Percentiles rank a stretch among this genome's conserved stretches.
Conservation (phyloP, 2,888 invertebrate genomes). For the Meta bourneti region DNA sequence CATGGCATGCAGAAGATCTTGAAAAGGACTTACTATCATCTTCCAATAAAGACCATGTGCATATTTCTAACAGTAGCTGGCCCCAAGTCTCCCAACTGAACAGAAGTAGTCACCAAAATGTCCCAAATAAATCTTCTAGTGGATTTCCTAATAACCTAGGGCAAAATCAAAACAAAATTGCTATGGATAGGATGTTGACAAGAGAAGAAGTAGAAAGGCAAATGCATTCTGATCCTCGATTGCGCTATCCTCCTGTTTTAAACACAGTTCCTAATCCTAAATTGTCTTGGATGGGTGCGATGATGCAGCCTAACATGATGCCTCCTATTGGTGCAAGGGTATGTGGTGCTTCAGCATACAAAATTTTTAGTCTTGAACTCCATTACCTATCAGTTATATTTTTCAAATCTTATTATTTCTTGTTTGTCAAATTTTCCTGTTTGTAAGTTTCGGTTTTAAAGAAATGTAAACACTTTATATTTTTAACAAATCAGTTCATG, state of each 20-base stretch:
- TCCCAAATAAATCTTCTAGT: neutral
- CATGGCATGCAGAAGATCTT: constrained; percentile 87
- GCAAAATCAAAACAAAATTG: constrained; percentile 44
- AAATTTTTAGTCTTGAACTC: constrained; percentile 6
- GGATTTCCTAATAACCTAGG: constrained; percentile 36
- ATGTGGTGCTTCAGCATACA: neutral
- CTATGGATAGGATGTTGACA: constrained; percentile 37
- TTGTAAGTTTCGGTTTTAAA: neutral
- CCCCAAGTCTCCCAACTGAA: constrained; percentile 43
- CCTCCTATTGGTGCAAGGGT: constrained; percentile 57
- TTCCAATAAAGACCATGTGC: constrained; percentile 77
- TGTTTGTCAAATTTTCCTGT: neutral
- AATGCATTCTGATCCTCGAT: constrained; percentile 56
- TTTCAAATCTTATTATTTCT: constrained; percentile 1
- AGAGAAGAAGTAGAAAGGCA: constrained; percentile 70
- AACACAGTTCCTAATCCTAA: constrained; percentile 2
- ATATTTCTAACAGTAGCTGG: constrained; percentile 39
- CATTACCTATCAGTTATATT: neutral
- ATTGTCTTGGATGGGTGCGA: constrained; percentile 12
- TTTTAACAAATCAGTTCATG: neutral
- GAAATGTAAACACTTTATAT: neutral
- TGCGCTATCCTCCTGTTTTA: constrained; percentile 31
- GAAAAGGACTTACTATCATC: constrained; percentile 86
- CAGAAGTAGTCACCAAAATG: constrained; percentile 12
- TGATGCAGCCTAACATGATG: constrained; percentile 36